These are phyloP conservation scores for Phalera bucephala DNA, from an alignment of 2,888 invertebrate genomes.

Conservation along the genomic window DNA sequence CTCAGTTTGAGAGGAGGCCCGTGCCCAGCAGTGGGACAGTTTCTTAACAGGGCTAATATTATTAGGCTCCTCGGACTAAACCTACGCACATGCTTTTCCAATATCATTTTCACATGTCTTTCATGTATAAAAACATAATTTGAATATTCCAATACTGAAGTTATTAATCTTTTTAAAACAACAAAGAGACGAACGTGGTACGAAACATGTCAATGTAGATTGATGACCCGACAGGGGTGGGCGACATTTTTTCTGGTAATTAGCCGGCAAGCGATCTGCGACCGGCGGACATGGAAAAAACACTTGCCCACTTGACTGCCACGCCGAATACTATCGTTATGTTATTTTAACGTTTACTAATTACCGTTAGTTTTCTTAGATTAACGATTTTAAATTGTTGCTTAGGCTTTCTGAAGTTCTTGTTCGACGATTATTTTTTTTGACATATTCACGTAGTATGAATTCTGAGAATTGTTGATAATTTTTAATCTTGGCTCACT, in stretches of 20 bases:
- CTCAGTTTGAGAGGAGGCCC: no score
- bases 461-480: no score
- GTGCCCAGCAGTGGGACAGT: no score
- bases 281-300: constrained; percentile 29
- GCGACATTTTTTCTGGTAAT: constrained; percentile 72
- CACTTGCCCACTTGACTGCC: constrained; percentile 23
- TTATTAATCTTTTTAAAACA: constrained; percentile 26
- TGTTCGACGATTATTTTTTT: no score
- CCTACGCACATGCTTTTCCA: no score
- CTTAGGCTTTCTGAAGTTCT: no score
- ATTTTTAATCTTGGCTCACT: no score
- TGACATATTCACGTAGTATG: not conserved
- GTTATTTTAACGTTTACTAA: constrained; percentile 34
- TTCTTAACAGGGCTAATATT: no score
- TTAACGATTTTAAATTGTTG: not conserved
- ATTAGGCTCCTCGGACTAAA: no score
- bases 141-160: not conserved
- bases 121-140: constrained; percentile 3
- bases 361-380: constrained; percentile 15
- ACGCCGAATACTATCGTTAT: constrained; percentile 24
- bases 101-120: no score
- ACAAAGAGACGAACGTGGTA: constrained; percentile 27
- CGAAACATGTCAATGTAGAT: constrained; percentile 67
- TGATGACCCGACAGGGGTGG: constrained; percentile 68
- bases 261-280: constrained; percentile 36